phyloP scores from a whole-genome alignment of 2,888 invertebrate genomes.

The Pandemis cinnamomeana region DNA sequence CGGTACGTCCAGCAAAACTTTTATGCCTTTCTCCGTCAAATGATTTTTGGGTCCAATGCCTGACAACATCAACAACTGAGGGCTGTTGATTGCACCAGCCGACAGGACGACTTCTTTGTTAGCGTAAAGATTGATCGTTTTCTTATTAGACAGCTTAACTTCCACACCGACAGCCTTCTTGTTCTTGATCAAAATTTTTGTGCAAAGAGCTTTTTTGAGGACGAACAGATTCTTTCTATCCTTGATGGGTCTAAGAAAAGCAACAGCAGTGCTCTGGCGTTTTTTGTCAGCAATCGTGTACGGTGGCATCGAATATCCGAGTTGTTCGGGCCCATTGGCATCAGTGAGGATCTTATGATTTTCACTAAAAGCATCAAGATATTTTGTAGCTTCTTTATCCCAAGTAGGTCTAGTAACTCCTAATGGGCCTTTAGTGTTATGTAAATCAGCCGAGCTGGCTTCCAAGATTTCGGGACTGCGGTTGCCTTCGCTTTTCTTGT shows the following conservation, averaged over 20 bases:
- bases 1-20: conserved; percentile 35
- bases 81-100: not conserved
- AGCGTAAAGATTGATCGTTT: conserved; percentile 16
- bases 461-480: conserved; percentile 17
- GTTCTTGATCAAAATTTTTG: conserved; percentile 28
- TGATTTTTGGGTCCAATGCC: conserved; percentile 38
- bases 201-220: conserved; percentile 22
- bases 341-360: conserved; percentile 21
- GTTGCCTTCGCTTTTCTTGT: conserved; percentile 38
- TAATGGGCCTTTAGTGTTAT: conserved; percentile 73
- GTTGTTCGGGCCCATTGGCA: conserved; percentile 33
- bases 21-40: conserved; percentile 23
- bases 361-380: conserved; percentile 18
- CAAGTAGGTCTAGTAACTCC: conserved; percentile 26
- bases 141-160: conserved; percentile 26
- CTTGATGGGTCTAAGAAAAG: conserved; percentile 32
- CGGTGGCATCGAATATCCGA: conserved; percentile 33
- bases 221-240: conserved; percentile 33
- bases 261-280: conserved; percentile 35
- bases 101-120: conserved; percentile 37
- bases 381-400: conserved; percentile 10
- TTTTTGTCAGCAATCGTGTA: conserved; percentile 24
- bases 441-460: conserved; percentile 18
- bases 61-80: conserved; percentile 39
- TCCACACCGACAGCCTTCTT: conserved; percentile 35